Evolutionary conservation across 2,888 invertebrate genomes (phyloP), one percentile per base, ranked within the genome.

Genomic region (Chrysina gloriosa): DNA sequence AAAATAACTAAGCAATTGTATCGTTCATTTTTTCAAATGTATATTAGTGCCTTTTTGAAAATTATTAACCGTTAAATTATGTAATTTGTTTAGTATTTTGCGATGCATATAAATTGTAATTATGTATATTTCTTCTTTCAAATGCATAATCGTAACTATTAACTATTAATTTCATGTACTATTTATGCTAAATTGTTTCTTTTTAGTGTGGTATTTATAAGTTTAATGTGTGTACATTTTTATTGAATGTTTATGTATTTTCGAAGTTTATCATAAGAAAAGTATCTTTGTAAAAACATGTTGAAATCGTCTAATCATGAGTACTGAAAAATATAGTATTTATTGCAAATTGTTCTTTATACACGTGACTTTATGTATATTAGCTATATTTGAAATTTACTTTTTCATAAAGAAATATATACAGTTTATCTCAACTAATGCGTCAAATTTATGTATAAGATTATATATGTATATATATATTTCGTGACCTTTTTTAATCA

Each of bases 1-100:
- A 80, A 72, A 73, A 73, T 61, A 77, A 74, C 68, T 78, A 72
- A 74, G n/a, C 39, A 27, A 29, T 61, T 61, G 9, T 25, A 4
- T 58, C 14, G 45, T 61, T 61, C 7, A 61, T 42, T 61, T 61
- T 58, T 42, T 19, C 58, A 42, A 42, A 25, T 65, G 52, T 65
- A 52, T 52, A 52, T 65, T 65, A 65, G 65, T 65, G 65, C 65
- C 65, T 65, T 65, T 63, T 65, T 52, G n/a, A 50, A 65, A 36
- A 25, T 42, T 65, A 52, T 52, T 65, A 50, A 65, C 27, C 48
- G 25, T n/a, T 65, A 42, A 39, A 39, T 65, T 50, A 27, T 50
- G 36, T 64, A 58, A 25, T 14, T 36, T 16, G 31, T 27, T 52
- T 61, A 39, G 27, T 23, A 52, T 56, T 27, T 19, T 52, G 25